Evolutionary conservation across 2,797 vertebrate genomes (phyloP), one percentile per base, ranked within the genome.

Genomic region (Graptemys geographica): DNA sequence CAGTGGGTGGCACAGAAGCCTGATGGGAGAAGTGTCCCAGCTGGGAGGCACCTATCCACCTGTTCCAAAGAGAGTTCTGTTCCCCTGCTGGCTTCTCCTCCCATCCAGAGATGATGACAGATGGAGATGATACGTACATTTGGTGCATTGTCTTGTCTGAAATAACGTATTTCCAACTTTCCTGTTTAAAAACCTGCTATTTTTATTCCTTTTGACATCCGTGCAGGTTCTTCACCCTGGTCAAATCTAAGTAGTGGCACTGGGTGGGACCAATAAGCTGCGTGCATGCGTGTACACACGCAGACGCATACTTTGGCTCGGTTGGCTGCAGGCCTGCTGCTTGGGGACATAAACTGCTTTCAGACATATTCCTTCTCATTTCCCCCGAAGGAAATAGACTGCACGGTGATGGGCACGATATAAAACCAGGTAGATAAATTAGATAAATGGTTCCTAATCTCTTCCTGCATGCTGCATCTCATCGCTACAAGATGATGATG

Each of bases 401-500:
- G 91, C 95, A 82, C 16, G 21, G 86, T 84, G 69, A 25, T 41
- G 41, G 21, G 51, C 33, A 33, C 5, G 52, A 23, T 74, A 15
- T 33, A 13, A 74, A 55, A 33, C 6, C 25, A 52, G 80, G 86
- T 2, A 86, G 74, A 65, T 4, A 19, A 88, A 11, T 12, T 56
- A 49, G 44, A 79, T 53, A 33, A 49, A 76, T 21, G 19, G 31
- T 78, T 95, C 25, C 41, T 93, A 79, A 19, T 89, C 79, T 83
- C 6, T 80, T 25, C 12, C 84, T 51, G 79, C 11, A 53, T 88
- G 82, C 65, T 80, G 72, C 81, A 83, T 19, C 3, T 27, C 28
- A 88, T 92, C 19, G 79, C 62, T 92, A 89, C 74, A 87, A 90
- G 31, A 62, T 94, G 69, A 65, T 88, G 84, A 44, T 95, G 44